phyloP scores from a whole-genome alignment of 2,113 vertebrate genomes.

The Verasper variegatus region DNA sequence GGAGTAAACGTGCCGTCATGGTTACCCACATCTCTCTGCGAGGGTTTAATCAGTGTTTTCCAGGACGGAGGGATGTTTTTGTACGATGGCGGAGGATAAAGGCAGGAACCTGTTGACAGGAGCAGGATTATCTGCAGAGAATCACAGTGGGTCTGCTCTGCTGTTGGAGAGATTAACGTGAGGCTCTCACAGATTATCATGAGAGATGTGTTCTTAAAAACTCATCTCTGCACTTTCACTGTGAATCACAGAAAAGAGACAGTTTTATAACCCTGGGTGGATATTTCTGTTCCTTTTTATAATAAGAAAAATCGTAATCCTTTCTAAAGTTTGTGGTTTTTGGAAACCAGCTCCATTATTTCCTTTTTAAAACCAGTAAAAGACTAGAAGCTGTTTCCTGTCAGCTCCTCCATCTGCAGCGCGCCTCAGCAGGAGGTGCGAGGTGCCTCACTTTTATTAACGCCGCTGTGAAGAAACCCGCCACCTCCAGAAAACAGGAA shows the following conservation, averaged over 20 bases:
- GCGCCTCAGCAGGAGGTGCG: no score
- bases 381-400: slow-evolving; percentile 16
- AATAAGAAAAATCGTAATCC: background rate
- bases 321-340: background rate
- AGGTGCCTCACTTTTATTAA: slow-evolving; percentile 43
- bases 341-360: background rate
- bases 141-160: background rate
- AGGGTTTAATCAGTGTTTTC: slow-evolving; percentile 10
- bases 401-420: no score
- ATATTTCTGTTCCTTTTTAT: background rate
- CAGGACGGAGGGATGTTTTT: background rate
- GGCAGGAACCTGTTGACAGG: background rate
- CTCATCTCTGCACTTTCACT: background rate
- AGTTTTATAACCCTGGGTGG: background rate
- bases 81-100: background rate
- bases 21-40: background rate
- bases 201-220: background rate
- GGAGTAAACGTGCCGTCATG: slow-evolving; percentile 3
- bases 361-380: slow-evolving; percentile 23
- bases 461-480: slow-evolving; percentile 36
- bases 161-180: background rate
- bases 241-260: background rate
- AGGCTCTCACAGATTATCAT: background rate
- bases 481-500: slow-evolving; percentile 49
- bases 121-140: background rate